Evolutionary conservation across 2,113 vertebrate species (phyloP).

Genomic region (Puma concolor): DNA sequence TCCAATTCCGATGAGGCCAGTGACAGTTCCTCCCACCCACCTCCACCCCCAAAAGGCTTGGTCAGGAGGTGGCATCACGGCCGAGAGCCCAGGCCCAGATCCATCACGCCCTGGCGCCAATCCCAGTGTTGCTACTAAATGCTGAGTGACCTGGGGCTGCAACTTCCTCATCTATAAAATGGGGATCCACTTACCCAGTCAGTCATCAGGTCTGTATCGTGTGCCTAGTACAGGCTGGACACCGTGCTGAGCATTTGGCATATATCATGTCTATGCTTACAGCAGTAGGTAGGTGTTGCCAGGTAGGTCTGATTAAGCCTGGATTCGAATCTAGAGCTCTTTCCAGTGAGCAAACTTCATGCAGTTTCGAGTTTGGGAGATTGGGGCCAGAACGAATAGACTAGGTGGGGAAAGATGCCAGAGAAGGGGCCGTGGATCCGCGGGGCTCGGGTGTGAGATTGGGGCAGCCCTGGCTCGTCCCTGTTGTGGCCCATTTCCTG

Average conservation of each 20-base stretch:
- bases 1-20: neutral
- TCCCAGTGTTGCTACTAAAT: neutral
- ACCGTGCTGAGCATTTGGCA: neutral
- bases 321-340: neutral
- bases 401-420: neutral
- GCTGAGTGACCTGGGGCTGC: neutral
- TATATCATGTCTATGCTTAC: fast-evolving
- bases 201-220: neutral
- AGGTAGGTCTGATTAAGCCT: neutral
- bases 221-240: neutral
- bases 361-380: too few species aligned
- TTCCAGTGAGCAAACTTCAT: neutral
- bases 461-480: neutral
- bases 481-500: neutral
- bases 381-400: neutral
- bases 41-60: neutral
- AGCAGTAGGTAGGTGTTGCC: neutral
- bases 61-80: neutral
- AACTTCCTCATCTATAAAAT: neutral
- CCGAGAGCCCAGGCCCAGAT: neutral
- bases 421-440: neutral
- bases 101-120: neutral
- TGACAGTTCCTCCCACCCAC: neutral
- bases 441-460: neutral
- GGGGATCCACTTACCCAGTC: neutral